Evolutionary conservation across 1,140 invertebrate genomes (phyloP).

Genomic region (Augochlora pura): DNA sequence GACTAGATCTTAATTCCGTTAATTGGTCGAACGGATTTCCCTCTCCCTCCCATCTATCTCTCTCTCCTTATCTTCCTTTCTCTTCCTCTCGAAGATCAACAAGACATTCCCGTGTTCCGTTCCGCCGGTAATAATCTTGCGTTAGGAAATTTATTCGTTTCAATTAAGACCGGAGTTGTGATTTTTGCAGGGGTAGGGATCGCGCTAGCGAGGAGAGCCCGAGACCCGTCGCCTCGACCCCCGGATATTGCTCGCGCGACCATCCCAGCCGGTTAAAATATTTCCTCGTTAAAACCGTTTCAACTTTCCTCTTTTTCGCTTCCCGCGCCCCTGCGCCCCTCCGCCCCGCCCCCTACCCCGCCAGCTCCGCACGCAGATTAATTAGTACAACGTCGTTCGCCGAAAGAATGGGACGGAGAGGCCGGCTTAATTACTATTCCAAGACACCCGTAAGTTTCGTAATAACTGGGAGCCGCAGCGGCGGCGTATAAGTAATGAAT

Average conservation of each 20-base stretch:
- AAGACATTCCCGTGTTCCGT: background rate
- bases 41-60: no score
- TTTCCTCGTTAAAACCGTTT: constrained; percentile 37
- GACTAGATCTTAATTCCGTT: background rate
- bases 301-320: background rate
- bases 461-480: constrained; percentile 61
- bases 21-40: background rate
- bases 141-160: background rate
- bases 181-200: background rate
- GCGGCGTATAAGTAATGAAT: constrained; percentile 71
- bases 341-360: constrained; percentile 14
- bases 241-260: background rate
- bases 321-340: constrained; percentile 22
- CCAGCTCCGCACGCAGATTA: constrained; percentile 41
- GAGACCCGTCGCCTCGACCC: background rate
- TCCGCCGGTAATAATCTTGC: background rate
- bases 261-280: constrained; percentile 11
- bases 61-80: no score
- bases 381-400: constrained; percentile 63
- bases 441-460: constrained; percentile 68
- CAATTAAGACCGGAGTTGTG: background rate
- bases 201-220: background rate
- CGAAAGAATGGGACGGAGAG: constrained; percentile 55
- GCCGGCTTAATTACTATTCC: constrained; percentile 66
- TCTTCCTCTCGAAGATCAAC: background rate